Percentiles rank a stretch among this genome's conserved stretches.
Conservation (phyloP, 2,113 vertebrate genomes). For the Pycnonotus jocosus region DNA sequence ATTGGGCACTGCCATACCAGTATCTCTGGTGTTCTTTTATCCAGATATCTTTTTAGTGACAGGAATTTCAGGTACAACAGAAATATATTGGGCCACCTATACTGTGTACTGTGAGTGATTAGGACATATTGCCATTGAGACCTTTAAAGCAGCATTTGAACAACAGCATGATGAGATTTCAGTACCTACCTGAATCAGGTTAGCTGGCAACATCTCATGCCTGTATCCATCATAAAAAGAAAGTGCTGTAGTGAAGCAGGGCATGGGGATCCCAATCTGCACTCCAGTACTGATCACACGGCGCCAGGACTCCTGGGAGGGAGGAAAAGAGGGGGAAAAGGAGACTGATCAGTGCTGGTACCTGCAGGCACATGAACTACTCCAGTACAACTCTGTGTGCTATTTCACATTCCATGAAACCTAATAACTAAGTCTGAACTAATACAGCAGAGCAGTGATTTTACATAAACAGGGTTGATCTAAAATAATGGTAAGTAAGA, state of each 20-base stretch:
- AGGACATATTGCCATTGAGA: neutral
- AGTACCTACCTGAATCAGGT: constrained; percentile 88
- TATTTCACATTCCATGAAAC: fast-evolving
- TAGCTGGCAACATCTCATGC: constrained; percentile 86
- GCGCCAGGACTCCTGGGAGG: constrained; percentile 87
- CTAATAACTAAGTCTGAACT: neutral
- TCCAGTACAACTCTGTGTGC: neutral
- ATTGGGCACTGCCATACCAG: neutral
- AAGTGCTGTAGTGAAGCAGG: constrained; percentile 94
- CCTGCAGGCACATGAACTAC: neutral
- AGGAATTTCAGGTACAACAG: neutral
- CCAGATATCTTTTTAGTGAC: neutral
- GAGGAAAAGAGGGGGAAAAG: neutral
- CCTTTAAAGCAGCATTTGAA: neutral
- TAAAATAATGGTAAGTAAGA: neutral
- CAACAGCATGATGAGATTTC: neutral
- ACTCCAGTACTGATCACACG: constrained; percentile 83
- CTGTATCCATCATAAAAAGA: constrained; percentile 97
- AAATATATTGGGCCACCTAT: neutral
- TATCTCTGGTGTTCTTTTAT: neutral
- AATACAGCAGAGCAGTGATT: neutral
- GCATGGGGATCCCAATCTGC: constrained; percentile 92
- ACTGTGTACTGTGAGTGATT: neutral
- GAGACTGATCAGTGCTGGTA: neutral
- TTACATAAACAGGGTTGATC: neutral